Base-by-base conservation (phyloP, 2,113 vertebrate species). In the Chrysochloris asiatica region DNA sequence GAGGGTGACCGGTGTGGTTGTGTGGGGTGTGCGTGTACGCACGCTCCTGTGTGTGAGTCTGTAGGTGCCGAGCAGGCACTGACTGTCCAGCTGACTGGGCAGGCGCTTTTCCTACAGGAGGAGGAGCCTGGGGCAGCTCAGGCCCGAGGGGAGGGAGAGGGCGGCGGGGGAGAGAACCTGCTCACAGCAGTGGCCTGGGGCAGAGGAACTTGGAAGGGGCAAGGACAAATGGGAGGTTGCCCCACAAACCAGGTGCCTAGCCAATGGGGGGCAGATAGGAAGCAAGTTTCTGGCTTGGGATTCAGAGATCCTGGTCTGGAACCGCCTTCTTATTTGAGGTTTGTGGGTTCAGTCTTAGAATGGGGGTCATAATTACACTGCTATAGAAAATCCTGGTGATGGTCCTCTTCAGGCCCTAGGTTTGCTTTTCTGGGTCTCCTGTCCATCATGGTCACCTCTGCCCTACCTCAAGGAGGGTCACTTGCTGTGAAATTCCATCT, bases 51-150 rank as follows among this genome's bases (percentile, higher is more conserved):
- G 48, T 50, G 48, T 50, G 69, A 19, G 75, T 38, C 2, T 4
- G 24, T 24, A 4, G 3, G 45, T 30, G 8, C 52, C 54, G 26
- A 24, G 21, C 54, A 26, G 54, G 4, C 48, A 50, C 48, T 10
- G 48, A 50, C 48, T 10, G 48, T 16, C 48, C 48, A 50, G 16
- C 48, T n/a, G n/a, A 16, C 54, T 56, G 56, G 81, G 88, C 30
- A 71, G 52, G 73, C 14, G 48, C 45, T 91, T 77, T 83, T 43
- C 59, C 77, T 80, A 17, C 76, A 86, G 9, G 33, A 84, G 92
- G 88, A 81, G 89, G 95, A 92, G 86, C 50, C 89, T 45, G 79
- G 67, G 73, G 75, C 89, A 45, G 65, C 14, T 16, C 36, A n/a
- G 63, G 43, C 82, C 52, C 36, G 67, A 36, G n/a, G 36, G 36